phyloP scores from a whole-genome alignment of 2,113 vertebrate species.

The Rhipidura dahli region DNA sequence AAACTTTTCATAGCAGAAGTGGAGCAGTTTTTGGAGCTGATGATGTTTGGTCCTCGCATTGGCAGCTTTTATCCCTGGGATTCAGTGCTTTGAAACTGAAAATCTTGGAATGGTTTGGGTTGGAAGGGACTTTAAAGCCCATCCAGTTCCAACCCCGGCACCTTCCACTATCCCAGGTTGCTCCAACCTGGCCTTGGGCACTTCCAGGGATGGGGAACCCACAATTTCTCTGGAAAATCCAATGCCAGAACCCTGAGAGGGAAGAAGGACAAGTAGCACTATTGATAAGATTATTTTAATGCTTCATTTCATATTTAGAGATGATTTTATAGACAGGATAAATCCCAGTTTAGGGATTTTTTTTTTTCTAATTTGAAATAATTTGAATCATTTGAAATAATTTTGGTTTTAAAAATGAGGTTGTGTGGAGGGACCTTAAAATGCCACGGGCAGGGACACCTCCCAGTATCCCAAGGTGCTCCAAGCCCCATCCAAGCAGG shows the following conservation, averaged over 20 bases:
- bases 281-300: not conserved
- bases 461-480: not conserved
- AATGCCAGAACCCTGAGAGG: not conserved
- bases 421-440: not conserved
- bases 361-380: too few species aligned
- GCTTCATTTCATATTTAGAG: not conserved
- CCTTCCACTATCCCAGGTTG: not conserved
- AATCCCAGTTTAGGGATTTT: not conserved
- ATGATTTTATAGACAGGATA: not conserved
- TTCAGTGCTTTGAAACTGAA: not conserved
- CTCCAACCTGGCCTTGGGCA: not conserved
- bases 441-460: not conserved
- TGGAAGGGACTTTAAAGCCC: not conserved
- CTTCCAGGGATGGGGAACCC: not conserved
- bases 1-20: not conserved
- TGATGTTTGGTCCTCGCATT: not conserved
- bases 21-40: not conserved
- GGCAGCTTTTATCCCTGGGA: not conserved
- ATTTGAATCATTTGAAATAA: not conserved
- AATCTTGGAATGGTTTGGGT: not conserved
- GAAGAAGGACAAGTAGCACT: not conserved
- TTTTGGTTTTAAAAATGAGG: not conserved
- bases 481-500: not conserved
- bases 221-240: not conserved
- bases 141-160: not conserved